Base-by-base conservation (phyloP, 2,888 invertebrate species). In the Schizaphis graminum region DNA sequence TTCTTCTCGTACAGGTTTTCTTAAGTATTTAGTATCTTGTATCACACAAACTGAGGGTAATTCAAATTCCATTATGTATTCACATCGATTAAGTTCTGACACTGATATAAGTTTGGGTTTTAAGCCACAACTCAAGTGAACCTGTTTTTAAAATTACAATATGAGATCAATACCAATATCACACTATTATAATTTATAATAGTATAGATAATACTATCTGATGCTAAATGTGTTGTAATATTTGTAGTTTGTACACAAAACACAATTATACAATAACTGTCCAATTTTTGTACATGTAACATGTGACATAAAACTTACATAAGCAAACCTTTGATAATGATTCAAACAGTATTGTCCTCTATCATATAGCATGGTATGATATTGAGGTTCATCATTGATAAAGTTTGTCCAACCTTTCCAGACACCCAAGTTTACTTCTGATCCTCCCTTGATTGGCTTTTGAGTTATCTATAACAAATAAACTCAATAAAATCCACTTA, bases 271-370 rank as follows among this genome's bases (percentile, higher is more conserved):
- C 16, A 47, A 49, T n/a, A 47, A 49, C 21, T 49, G 7, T 35
- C 26, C 35, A 35, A 77, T 35, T 7, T 21, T 91, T 0, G 0
- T 44, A 44, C 7, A 53, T 5, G 24, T 41, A 56, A 92, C 86
- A 16, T 90, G 16, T 57, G 16, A 91, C 53, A 57, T 61, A 57
- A 26, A 57, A 94, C 95, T 96, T 94, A 99, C 98, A 95, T 97
- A 96, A 0, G 98, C 98, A 16, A 98, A 98, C 95, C 99, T 97
- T 94, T 98, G 97, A 0, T 99, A 99, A 0, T 99, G 99, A 96
- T 99, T 99, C 99, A 99, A 99, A 96, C 99, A 99, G 44, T 97
- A 97, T 94, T 98, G 97, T 3, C 99, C 99, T 95, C 98, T 97
- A 57, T 98, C 97, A 96, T 98, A 99, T 95, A 98, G 97, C 98